These are phyloP conservation scores for Aurelia sp. DNA, from an alignment of 30 jellyfish, hydroid and myxozoan species.

Conservation along the genomic window DNA sequence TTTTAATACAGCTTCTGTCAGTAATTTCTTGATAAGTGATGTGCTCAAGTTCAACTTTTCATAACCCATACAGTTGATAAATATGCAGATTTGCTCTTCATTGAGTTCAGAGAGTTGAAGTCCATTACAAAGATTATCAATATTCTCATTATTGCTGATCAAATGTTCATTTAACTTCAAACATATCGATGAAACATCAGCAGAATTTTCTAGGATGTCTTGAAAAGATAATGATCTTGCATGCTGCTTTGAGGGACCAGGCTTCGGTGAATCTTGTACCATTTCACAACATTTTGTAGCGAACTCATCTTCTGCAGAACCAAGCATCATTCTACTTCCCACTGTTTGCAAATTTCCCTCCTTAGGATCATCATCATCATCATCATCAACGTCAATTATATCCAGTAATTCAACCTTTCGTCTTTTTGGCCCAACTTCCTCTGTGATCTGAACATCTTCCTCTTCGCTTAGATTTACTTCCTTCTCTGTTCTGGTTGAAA, in stretches of 20 bases:
- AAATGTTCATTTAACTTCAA: not conserved
- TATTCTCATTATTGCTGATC: not conserved
- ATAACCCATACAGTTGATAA: conserved; percentile 3
- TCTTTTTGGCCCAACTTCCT: not conserved
- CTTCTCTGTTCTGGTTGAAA: not conserved
- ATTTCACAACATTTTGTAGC: not conserved
- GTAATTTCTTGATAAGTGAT: not conserved
- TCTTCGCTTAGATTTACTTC: not conserved
- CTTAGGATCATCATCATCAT: not conserved
- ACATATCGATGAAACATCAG: not conserved
- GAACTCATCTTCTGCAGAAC: not conserved
- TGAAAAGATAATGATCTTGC: not conserved
- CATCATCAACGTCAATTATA: conserved; percentile 2
- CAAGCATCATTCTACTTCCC: not conserved
- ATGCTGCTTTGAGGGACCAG: not conserved
- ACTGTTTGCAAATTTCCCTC: not conserved
- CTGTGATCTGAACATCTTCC: not conserved
- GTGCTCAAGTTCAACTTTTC: conserved; percentile 11
- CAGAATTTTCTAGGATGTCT: not conserved
- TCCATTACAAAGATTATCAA: not conserved
- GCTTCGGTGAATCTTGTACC: not conserved
- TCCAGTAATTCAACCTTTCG: conserved; percentile 7
- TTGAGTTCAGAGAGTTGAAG: not conserved
- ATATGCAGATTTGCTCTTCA: conserved; percentile 3
- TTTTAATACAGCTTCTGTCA: not conserved